Conservation (phyloP, 2,113 vertebrate species). For the Typhlomys cinereus region DNA sequence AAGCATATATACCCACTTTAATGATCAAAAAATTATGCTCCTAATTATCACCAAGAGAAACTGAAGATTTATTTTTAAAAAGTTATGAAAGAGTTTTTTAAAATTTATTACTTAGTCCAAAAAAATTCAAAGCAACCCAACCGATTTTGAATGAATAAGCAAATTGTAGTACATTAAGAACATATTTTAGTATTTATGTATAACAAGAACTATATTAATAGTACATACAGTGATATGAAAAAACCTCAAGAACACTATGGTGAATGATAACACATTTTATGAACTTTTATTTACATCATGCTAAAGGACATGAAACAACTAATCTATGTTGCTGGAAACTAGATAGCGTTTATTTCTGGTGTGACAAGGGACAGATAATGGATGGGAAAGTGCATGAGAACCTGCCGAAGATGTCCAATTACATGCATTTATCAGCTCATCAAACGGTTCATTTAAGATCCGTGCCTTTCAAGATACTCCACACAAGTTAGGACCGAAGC, state of each 20-base stretch:
- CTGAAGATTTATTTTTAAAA: background rate
- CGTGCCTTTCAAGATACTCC: no score
- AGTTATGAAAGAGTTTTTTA: background rate
- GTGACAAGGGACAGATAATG: background rate
- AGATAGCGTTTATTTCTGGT: background rate
- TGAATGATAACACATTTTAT: background rate
- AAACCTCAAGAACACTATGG: background rate
- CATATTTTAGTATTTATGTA: background rate
- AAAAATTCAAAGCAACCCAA: background rate
- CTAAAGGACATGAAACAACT: background rate
- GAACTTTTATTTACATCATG: background rate
- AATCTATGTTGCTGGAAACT: background rate
- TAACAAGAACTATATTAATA: background rate
- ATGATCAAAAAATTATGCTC: background rate
- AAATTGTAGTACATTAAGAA: background rate
- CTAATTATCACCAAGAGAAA: background rate
- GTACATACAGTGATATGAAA: background rate
- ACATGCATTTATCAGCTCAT: background rate
- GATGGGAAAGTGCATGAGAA: background rate
- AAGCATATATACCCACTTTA: background rate
- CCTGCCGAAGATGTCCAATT: background rate
- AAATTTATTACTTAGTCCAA: background rate
- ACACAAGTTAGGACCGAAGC: no score
- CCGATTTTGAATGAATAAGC: background rate
- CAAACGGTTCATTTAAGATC: background rate